Evolutionary conservation across 2,888 invertebrate genomes (phyloP), one percentile per base, ranked within the genome.

Genomic region (Diaperis boleti): DNA sequence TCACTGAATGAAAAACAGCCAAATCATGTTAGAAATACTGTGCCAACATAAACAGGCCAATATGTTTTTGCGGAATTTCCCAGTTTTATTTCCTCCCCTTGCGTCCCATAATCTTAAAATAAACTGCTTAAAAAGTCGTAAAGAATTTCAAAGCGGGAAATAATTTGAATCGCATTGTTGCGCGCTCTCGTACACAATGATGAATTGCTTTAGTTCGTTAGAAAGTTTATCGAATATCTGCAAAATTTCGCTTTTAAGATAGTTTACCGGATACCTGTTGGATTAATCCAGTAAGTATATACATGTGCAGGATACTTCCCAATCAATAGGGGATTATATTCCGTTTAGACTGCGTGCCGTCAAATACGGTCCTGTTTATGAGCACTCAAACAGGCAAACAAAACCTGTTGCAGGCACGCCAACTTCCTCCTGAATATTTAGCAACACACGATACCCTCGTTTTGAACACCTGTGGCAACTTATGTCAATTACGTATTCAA

Each of bases 321-420:
- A 44, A 44, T 55, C 33, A 44, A 20, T 45, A 35, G 1, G 3
- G 37, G 33, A 59, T 59, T 50, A 33, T 50, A 35, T 37, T 54
- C 39, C 37, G 41, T 29, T 54, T 17, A 49, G 33, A 52, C 49
- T 42, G 63, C 59, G 54, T 59, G 63, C 31, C 29, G 59, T 59
- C 47, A 41, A 59, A 42, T 59, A 33, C 54, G 33, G 49, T 59
- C 50, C 35, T 63, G 39, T 54, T 64, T 61, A 60, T 52, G 64
- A 64, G 56, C 61, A 61, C 59, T 61, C 61, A 50, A 64, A 64
- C 64, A 55, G 52, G 60, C 60, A 64, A 64, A 60, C 61, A 61
- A 35, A 37, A 61, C 64, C 64, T 61, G 60, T 61, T 64, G 60
- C 64, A 61, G 60, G 33, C 64, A 64, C 49, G 61, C 64, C 39